Evolutionary conservation across 1,140 invertebrate genomes (phyloP), one percentile per base, ranked within the genome.

Genomic region (Nasonia vitripennis): DNA sequence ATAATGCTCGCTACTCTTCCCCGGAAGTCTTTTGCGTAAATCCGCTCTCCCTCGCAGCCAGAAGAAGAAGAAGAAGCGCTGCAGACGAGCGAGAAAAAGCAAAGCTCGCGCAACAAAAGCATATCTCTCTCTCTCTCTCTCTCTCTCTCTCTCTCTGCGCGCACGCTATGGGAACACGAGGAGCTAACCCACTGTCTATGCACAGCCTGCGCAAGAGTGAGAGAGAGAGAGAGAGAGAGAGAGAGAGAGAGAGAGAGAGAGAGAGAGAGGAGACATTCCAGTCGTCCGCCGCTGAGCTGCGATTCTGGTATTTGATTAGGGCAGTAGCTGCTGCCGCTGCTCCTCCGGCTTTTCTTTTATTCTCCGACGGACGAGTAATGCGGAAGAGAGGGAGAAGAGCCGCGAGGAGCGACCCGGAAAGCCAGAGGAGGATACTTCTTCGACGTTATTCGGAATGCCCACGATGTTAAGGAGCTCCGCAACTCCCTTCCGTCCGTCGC

Each of bases 21-120:
- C 83, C 83, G 83, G 83, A 85, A 85, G 77, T 80, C 78, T 85
- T 85, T 85, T 85, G 70, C 83, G 83, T 67, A 73, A 79, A 74
- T 74, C 51, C 75, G 27, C 62, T 67, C 62, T 67, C 48, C 20
- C 10, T 7, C 45, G 48, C 77, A 34, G 77, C 48, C 4, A 11
- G 74, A 45, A 77, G 31, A 37, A 23, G 79, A 23, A 34, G 78
- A 41, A 45, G n/a, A 23, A 62, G 27, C 27, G 23, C 48, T 27
- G 31, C 2, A 23, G 45, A 9, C 2, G 70, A n/a, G 7, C n/a
- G 73, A 74, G 37, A 37, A 37, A 37, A 74, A 74, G 34, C 31
- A 45, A 45, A 37, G 73, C 27, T 31, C 73, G 37, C 73, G 34
- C 45, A 73, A 34, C 68, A 81, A 51, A 67, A 83, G 74, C 55